Evolutionary conservation across 2,113 vertebrate genomes (phyloP).

Genomic region (Barbus barbus): DNA sequence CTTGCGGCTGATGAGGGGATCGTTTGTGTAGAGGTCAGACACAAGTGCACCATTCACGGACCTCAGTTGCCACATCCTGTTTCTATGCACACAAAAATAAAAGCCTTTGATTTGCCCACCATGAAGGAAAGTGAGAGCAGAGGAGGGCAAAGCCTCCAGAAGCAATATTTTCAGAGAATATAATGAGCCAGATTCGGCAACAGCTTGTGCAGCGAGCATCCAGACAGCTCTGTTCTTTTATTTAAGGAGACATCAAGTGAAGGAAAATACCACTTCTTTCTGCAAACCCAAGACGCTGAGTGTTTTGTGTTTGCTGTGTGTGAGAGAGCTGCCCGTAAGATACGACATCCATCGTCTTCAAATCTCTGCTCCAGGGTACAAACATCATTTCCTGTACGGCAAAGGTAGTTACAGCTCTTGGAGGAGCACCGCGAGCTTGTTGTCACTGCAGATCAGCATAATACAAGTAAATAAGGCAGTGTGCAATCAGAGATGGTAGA

Average conservation of each 20-base stretch:
- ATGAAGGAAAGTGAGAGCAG: constrained; percentile 13
- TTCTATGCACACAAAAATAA: not conserved
- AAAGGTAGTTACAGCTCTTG: not conserved
- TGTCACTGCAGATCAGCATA: constrained; percentile 24
- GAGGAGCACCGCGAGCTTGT: not conserved
- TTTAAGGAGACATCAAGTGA: constrained; percentile 32
- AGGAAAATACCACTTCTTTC: constrained; percentile 15
- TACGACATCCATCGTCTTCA: not conserved
- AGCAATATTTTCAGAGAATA: constrained; percentile 13
- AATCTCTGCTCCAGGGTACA: not conserved
- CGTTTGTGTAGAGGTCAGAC: not conserved
- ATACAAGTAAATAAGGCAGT: constrained; percentile 4
- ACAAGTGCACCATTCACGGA: not conserved
- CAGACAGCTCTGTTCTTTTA: constrained; percentile 36
- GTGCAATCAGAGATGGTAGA: not conserved
- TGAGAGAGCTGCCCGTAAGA: not conserved
- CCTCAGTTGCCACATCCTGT: not conserved
- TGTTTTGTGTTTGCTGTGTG: not conserved
- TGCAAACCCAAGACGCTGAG: not conserved
- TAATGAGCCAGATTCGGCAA: constrained; percentile 33
- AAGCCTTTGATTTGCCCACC: constrained; percentile 23
- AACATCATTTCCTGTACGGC: not conserved
- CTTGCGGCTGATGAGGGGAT: not conserved
- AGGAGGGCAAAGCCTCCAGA: constrained; percentile 19
- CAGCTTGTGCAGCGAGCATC: not conserved